Base-by-base conservation (phyloP, 2,888 invertebrate species). In the Lysandra bellargus region DNA sequence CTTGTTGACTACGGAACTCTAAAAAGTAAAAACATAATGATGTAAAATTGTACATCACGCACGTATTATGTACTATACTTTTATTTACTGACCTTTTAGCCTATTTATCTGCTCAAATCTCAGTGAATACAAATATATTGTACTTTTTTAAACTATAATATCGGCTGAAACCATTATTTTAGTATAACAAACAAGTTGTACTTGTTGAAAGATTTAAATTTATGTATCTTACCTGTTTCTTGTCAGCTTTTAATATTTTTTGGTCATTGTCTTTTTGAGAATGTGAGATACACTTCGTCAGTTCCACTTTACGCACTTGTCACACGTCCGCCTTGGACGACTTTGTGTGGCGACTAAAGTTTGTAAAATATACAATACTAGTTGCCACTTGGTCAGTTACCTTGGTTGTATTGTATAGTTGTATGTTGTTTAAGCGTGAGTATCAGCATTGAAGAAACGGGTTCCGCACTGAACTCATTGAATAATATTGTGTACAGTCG, bases 341-440 rank as follows among this genome's bases (percentile, higher is more conserved):
- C 4, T 4, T 33, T 17, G 33, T 23, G 69, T 33, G 12, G 33
- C 69, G 69, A 69, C 69, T 69, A 69, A 30, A 30, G 69, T 69
- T 69, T 69, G 17, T 69, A 61, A 30, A 5, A 69, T 69, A 69
- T 69, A 33, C 69, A 14, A 69, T 69, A 69, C 69, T 12, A 33
- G 69, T 69, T 33, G 33, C 69, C 69, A 69, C 69, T 69, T 69
- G 33, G 69, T 69, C 69, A 69, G 69, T 37, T 69, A 69, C 69
- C 69, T 69, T 69, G 69, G 12, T 4, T 61, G 61, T 61, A n/a
- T 4, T 61, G 61, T 61, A n/a, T 23, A 23, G 61, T 61, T 61
- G 9, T 69, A 30, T 69, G 69, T 69, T 30, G 12, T 33, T 1
- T 12, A 33, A 33, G 69, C 33, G 69, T 69, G 14, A 69, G 30